Conservation (phyloP, 2,113 vertebrate genomes). For the Bubalus kerabau region DNA sequence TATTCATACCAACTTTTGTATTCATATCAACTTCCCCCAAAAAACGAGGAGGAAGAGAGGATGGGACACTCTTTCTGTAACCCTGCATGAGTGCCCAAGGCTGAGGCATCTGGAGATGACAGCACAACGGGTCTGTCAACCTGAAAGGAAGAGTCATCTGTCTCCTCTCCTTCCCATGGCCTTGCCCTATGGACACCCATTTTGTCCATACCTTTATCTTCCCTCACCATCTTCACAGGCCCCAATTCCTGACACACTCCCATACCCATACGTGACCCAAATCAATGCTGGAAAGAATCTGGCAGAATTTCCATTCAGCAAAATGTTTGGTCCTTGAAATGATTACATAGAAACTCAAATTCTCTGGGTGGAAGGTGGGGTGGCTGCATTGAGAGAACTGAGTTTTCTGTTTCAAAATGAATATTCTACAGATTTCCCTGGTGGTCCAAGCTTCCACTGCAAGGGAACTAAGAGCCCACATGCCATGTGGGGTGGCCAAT, state of each 20-base stretch:
- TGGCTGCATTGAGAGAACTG: not conserved
- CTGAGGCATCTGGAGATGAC: not conserved
- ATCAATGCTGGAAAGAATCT: not conserved
- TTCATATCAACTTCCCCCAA: not conserved
- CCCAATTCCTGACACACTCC: not conserved
- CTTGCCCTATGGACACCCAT: not conserved
- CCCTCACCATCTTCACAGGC: not conserved
- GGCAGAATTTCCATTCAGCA: not conserved
- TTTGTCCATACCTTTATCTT: not conserved
- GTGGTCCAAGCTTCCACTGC: not conserved
- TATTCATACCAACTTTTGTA: not conserved
- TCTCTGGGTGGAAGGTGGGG: not conserved
- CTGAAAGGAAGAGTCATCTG: not conserved
- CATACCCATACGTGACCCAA: not conserved
- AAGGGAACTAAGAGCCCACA: not conserved
- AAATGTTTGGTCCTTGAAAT: not conserved
- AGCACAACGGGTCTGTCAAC: not conserved
- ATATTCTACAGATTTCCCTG: not conserved
- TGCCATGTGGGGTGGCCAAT: not conserved
- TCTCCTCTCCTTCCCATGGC: not conserved
- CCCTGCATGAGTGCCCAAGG: fast-evolving
- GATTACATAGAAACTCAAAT: not conserved
- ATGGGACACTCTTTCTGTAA: not conserved
- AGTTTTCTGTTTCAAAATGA: not conserved
- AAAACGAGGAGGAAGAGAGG: not conserved